phyloP scores from a whole-genome alignment of 2,888 invertebrate species.

The Dolomedes plantarius region DNA sequence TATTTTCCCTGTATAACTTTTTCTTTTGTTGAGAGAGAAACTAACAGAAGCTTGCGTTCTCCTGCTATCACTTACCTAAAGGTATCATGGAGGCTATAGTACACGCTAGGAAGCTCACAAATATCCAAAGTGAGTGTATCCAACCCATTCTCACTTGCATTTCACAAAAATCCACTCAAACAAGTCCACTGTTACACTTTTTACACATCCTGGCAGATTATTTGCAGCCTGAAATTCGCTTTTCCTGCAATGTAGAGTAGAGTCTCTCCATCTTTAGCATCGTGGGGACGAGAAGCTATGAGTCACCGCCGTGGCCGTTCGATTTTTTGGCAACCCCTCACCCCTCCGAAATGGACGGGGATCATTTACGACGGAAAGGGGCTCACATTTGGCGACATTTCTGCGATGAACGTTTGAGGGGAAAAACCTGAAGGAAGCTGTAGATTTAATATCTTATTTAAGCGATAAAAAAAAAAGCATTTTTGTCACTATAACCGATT shows the following conservation, averaged over 20 bases:
- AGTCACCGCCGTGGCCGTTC: background rate
- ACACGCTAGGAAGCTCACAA: background rate
- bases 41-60: too few relatives aligned
- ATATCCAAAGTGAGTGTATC: background rate
- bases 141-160: background rate
- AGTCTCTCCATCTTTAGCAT: background rate
- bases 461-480: too few relatives aligned
- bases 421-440: too few relatives aligned
- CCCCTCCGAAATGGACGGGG: background rate
- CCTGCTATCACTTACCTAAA: background rate
- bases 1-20: too few relatives aligned
- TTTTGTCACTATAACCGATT: too few relatives aligned
- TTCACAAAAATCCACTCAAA: background rate
- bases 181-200: background rate
- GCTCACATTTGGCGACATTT: background rate
- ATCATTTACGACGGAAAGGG: background rate
- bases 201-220: background rate
- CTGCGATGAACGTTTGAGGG: too few relatives aligned
- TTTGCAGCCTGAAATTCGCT: background rate
- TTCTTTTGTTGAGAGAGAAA: too few relatives aligned
- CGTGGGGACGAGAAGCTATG: background rate
- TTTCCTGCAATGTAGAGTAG: background rate
- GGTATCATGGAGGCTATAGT: conserved; percentile 1
- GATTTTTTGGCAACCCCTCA: background rate
- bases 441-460: too few relatives aligned